Evolutionary conservation across 2,888 invertebrate genomes (phyloP).

Genomic region (Lasioglossum pauxillum): DNA sequence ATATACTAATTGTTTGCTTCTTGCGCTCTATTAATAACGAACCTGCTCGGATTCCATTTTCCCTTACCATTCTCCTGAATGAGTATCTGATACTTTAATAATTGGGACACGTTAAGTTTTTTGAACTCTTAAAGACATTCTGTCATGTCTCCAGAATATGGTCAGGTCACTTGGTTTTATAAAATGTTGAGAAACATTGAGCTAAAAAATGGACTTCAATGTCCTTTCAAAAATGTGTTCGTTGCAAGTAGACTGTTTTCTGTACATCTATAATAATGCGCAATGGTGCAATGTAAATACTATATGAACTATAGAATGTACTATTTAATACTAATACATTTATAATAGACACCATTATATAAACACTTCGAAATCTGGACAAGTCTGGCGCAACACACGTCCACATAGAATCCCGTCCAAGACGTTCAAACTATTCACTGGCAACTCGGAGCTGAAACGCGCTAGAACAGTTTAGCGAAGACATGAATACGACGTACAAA

Average conservation of each 20-base stretch:
- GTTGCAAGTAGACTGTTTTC: background rate
- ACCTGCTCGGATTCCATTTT: background rate
- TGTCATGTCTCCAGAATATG: background rate
- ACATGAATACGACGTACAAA: conserved; percentile 4
- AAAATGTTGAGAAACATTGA: background rate
- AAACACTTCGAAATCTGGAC: background rate
- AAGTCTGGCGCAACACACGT: background rate
- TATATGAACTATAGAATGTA: no score
- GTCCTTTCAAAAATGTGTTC: background rate
- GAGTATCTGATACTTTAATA: background rate
- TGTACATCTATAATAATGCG: background rate
- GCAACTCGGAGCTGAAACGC: background rate
- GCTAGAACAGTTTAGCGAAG: background rate
- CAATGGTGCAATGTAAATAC: no score
- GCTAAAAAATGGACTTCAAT: background rate
- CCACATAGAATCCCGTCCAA: background rate
- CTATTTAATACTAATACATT: no score
- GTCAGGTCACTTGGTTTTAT: background rate
- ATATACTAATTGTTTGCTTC: background rate
- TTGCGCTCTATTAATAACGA: background rate
- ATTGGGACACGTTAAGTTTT: background rate
- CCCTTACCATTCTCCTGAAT: no score
- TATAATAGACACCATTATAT: background rate
- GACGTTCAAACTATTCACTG: conserved; percentile 1
- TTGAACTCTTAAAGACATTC: background rate